A percentile compares a stretch with the other conserved stretches of the same genome.
Conservation (phyloP, 2,888 invertebrate genomes). For the Melolontha melolontha region DNA sequence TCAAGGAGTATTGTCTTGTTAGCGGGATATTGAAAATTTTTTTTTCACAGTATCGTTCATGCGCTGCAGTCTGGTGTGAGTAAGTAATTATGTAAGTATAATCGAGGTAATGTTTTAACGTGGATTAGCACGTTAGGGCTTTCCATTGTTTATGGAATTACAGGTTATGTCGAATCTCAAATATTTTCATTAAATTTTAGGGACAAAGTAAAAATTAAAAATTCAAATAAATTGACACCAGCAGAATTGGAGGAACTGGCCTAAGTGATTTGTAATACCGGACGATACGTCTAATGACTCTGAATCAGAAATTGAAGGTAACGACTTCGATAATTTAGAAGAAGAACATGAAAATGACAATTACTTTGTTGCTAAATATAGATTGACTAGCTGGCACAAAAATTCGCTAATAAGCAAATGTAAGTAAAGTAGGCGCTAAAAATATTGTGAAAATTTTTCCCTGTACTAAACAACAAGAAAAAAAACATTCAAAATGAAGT, state of each 20-base stretch:
- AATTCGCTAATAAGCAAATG: too few species aligned
- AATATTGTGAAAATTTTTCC: conserved; percentile 6
- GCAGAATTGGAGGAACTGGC: conserved; percentile 43
- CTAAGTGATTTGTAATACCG: conserved; percentile 42
- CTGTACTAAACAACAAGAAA: not conserved
- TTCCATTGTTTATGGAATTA: too few species aligned
- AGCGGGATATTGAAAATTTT: not conserved
- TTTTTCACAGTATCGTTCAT: not conserved
- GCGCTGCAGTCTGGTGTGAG: not conserved
- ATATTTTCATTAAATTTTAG: conserved; percentile 39
- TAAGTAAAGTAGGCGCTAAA: conserved; percentile 3
- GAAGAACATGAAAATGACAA: conserved; percentile 29
- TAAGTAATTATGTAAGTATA: not conserved
- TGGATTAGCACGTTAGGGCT: too few species aligned
- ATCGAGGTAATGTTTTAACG: too few species aligned
- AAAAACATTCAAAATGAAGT: conserved; percentile 3
- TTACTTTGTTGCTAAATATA: conserved; percentile 33
- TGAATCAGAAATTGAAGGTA: conserved; percentile 42
- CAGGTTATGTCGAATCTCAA: not conserved
- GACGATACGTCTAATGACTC: conserved; percentile 22
- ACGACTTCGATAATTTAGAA: conserved; percentile 38
- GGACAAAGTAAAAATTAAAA: conserved; percentile 41
- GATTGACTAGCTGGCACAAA: not conserved
- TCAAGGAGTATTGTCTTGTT: not conserved
- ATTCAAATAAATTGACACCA: conserved; percentile 40